Evolutionary conservation across 2,797 vertebrate genomes (phyloP), one percentile per base, ranked within the genome.

Genomic region (Onychomys arenicola): DNA sequence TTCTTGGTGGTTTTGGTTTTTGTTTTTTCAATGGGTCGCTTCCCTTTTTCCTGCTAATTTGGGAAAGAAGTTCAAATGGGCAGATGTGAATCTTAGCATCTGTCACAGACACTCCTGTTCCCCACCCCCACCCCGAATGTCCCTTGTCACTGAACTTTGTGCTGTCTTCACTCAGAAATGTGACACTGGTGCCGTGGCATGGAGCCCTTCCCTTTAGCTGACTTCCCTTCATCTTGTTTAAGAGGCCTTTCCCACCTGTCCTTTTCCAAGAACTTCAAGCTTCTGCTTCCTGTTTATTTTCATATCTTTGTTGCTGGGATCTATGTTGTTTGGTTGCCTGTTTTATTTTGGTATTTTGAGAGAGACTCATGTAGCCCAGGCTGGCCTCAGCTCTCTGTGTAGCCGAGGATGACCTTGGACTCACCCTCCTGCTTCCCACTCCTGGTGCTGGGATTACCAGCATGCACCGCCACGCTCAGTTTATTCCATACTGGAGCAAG

Each of bases 21-120:
- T 6, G 40, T 81, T 81, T 29, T 29, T 55, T 55, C 10, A 80
- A 78, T 69, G 23, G 46, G 29, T 59, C 81, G n/a, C 37, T 96
- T 81, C 65, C 46, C 52, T 82, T 95, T 95, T 90, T 89, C 75
- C 67, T 84, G 82, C 46, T 94, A 85, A 95, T 94, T 86, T 92
- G 32, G 78, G 69, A 63, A 89, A 87, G 88, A 80, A 57, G 16
- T 75, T 95, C 75, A 0, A 61, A 11, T 71, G 14, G 83, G n/a
- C 59, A 49, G 40, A 49, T 75, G 49, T 89, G 23, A 95, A 61
- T 80, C 63, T 65, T 90, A 40, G 57, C 40, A 9, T 82, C 78
- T 40, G 17, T 67, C 67, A 52, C 43, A 92, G 34, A 63, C 73
- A 16, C 76, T 82, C 95, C 84, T 57, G 59, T 32, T 32, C 32